phyloP scores from a whole-genome alignment of 2,113 vertebrate species.

The Sphyrna mokarran region DNA sequence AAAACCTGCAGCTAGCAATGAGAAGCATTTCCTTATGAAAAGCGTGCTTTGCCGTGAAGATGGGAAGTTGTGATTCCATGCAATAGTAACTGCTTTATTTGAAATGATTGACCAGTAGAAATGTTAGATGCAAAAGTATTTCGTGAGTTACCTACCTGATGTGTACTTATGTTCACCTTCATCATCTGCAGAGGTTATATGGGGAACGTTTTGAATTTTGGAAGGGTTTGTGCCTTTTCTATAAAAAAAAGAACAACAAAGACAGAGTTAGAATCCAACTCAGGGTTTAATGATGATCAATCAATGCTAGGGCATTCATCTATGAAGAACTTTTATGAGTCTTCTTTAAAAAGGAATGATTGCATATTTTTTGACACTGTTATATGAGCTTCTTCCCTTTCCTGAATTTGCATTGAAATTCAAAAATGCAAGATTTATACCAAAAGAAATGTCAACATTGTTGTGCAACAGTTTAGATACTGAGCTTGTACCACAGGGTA shows the following conservation, averaged over 20 bases:
- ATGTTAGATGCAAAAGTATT: too few relatives aligned
- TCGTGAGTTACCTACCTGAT: neutral
- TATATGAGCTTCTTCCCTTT: neutral
- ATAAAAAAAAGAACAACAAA: neutral
- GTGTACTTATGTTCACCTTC: neutral
- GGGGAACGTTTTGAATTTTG: neutral
- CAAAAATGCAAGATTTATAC: neutral
- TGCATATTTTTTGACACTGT: neutral
- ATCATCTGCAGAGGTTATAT: neutral
- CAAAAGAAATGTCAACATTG: neutral
- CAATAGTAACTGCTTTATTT: neutral
- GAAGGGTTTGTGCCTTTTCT: neutral
- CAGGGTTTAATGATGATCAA: too few relatives aligned
- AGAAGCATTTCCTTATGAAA: neutral
- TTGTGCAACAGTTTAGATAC: neutral
- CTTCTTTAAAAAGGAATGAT: neutral
- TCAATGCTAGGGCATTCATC: neutral
- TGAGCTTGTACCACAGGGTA: neutral
- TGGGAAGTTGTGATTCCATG: neutral
- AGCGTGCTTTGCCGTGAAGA: neutral
- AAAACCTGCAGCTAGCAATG: neutral
- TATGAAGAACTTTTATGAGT: neutral
- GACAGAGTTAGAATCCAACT: neutral
- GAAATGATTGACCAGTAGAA: neutral
- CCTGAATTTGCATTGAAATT: neutral